Base-by-base conservation (phyloP, 2,888 invertebrate genomes). In the Chaetogeoica ovagalla region DNA sequence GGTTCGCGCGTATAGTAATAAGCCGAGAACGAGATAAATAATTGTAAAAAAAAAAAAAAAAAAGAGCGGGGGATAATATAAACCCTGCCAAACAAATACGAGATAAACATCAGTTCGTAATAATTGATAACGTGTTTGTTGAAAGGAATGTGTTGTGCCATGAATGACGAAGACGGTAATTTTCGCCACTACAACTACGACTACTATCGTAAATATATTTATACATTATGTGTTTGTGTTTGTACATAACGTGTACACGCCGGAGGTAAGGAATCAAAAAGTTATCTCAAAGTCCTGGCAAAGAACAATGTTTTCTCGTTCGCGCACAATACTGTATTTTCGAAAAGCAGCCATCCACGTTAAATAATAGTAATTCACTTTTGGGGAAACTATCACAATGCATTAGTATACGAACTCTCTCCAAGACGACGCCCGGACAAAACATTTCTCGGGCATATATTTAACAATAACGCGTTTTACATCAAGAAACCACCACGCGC, bases 271-370 rank as follows among this genome's bases (percentile, higher is more conserved):
- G 55, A 74, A 74, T 57, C 74, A 65, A 74, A 74, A 74, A 74
- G 65, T 74, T 65, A 65, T 55, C 39, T 65, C 65, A 55, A 65
- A 74, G 63, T 74, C 39, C 55, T 74, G 65, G 65, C 63, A 74
- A 74, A 74, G 65, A 55, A 74, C 74, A 65, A 55, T 65, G 74
- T 65, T 74, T 74, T 74, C 21, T 65, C 55, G 13, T 74, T 74
- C 21, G 65, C 21, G 63, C 37, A 63, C 73, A 23, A 72, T 60
- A 73, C 15, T 52, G 63, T 73, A 62, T 63, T 52, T 52, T 52
- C 30, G 37, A 9, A 63, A 63, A 63, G 21, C 52, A 37, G 37
- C 73, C 52, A 30, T 52, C 48, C 30, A n/a, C 30, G 48, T 48
- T 52, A 52, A 63, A 73, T 62, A 62, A 63, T 72, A 72, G 30